Evolutionary conservation across 2,888 invertebrate genomes (phyloP).

Genomic region (Phanerotoma sp.): DNA sequence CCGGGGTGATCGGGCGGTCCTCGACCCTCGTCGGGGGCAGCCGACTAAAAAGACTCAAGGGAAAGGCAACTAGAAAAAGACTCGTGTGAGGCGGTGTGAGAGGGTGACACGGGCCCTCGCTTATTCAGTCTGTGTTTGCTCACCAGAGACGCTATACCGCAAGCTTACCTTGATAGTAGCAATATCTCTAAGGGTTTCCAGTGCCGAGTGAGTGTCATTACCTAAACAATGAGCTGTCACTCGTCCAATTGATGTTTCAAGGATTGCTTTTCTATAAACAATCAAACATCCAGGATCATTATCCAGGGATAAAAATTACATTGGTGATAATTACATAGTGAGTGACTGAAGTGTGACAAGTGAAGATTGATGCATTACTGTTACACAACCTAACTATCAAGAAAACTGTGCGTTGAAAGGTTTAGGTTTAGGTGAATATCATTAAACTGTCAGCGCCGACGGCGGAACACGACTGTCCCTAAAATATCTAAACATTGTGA

Average conservation of each 20-base stretch:
- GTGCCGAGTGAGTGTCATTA: not conserved
- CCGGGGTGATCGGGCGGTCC: slow-evolving; percentile 34
- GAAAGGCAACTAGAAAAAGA: slow-evolving; percentile 37
- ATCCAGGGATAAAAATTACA: not conserved
- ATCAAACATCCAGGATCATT: not conserved
- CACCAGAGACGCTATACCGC: slow-evolving; percentile 50
- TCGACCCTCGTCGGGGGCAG: slow-evolving; percentile 37
- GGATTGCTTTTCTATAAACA: too few species aligned
- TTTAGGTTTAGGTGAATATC: too few species aligned
- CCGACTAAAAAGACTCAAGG: slow-evolving; percentile 29
- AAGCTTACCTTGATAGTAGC: not conserved
- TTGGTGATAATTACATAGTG: not conserved
- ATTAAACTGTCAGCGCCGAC: too few species aligned
- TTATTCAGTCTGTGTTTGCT: slow-evolving; percentile 57
- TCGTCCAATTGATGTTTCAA: too few species aligned
- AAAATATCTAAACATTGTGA: not conserved
- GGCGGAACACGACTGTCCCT: too few species aligned
- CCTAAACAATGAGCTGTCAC: too few species aligned
- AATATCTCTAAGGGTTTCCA: not conserved
- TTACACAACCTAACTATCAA: too few species aligned
- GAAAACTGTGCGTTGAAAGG: too few species aligned
- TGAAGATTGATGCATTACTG: too few species aligned
- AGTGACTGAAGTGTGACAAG: too few species aligned
- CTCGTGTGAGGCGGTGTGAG: slow-evolving; percentile 42
- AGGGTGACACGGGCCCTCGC: slow-evolving; percentile 50